A percentile compares a stretch with the other conserved stretches of the same genome.
phyloP scores from a whole-genome alignment of 2,888 invertebrate species.

The Cosmia pyralina region DNA sequence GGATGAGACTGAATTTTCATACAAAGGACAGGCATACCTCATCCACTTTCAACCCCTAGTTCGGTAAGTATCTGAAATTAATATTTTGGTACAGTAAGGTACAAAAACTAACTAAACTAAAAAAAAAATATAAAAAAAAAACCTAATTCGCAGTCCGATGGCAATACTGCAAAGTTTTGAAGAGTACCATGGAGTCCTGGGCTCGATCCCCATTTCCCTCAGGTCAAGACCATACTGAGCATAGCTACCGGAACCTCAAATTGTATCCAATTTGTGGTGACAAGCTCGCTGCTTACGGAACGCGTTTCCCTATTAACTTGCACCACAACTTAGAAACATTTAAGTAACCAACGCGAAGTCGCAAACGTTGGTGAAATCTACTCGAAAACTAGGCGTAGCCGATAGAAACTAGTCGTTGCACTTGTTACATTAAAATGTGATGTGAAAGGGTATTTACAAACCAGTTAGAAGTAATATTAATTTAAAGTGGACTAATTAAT shows the following conservation, averaged over 20 bases:
- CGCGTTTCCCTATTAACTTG: not conserved
- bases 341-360: slow-evolving; percentile 8
- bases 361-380: slow-evolving; percentile 68
- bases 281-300: not conserved
- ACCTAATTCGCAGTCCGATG: not conserved
- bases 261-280: too few species aligned
- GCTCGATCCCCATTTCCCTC: too few species aligned
- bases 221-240: too few species aligned
- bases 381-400: slow-evolving; percentile 73
- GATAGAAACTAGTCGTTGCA: slow-evolving; percentile 54
- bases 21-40: too few species aligned
- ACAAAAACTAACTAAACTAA: too few species aligned
- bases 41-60: too few species aligned
- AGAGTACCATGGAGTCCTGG: too few species aligned
- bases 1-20: too few species aligned
- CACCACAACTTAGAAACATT: slow-evolving; percentile 6
- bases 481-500: slow-evolving; percentile 67
- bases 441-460: slow-evolving; percentile 71
- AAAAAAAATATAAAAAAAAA: not conserved
- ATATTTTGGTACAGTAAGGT: too few species aligned
- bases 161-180: not conserved
- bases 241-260: not conserved
- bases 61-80: too few species aligned
- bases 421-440: slow-evolving; percentile 64
- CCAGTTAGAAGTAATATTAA: slow-evolving; percentile 54